Percentiles rank a stretch among this genome's conserved stretches.
These are phyloP conservation scores for Rhopalosiphum padi DNA, from an alignment of 1,140 invertebrate genomes.

Conservation along the genomic window DNA sequence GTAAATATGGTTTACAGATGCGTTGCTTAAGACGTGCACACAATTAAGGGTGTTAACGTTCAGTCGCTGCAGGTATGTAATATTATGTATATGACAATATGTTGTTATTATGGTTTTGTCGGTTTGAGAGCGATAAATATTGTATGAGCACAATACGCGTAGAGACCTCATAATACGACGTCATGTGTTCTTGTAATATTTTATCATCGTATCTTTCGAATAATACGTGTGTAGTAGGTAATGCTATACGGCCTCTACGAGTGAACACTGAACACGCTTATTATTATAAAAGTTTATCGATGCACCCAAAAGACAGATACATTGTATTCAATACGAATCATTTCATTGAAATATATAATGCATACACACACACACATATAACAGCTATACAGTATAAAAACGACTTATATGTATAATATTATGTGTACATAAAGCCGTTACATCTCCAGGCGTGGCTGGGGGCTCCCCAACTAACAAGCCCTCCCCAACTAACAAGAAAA, in stretches of 20 bases:
- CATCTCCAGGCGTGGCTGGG: not conserved
- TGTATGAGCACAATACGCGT: not conserved
- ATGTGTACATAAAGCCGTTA: not conserved
- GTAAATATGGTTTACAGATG: not conserved
- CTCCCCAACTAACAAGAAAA: too few species aligned
- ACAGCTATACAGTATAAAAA: not conserved
- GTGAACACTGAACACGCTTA: not conserved
- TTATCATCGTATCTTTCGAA: not conserved
- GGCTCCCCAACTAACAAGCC: too few species aligned
- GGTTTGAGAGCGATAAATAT: constrained; percentile 33
- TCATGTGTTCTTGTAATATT: constrained; percentile 19
- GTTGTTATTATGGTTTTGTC: not conserved
- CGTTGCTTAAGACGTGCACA: not conserved
- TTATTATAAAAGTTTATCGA: constrained; percentile 21
- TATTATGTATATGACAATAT: not conserved
- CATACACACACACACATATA: not conserved
- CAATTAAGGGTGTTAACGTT: constrained; percentile 7
- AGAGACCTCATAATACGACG: not conserved
- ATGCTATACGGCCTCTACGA: not conserved
- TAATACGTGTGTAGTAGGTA: not conserved
- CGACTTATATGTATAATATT: not conserved
- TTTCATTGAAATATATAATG: constrained; percentile 1
- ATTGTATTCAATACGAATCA: not conserved
- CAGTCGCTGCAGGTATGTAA: not conserved
- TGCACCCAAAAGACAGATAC: not conserved